phyloP scores from a whole-genome alignment of 2,888 invertebrate genomes.

The Lasius platythorax region DNA sequence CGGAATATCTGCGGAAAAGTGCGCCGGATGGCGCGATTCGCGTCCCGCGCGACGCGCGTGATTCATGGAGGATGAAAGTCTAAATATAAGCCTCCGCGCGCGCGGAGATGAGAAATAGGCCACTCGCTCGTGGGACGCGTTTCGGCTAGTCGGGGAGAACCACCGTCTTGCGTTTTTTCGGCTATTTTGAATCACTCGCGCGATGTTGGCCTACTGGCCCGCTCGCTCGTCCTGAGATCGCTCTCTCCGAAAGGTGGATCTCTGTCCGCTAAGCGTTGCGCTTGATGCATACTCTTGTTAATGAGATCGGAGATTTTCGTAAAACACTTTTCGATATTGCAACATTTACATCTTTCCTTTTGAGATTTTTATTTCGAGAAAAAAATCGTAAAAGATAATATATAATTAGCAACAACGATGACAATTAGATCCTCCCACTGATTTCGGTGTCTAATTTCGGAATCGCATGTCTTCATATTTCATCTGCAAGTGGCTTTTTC shows the following conservation, averaged over 20 bases:
- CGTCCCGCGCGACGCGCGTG: conserved; percentile 67
- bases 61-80: conserved; percentile 80
- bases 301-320: not conserved
- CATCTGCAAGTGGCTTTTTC: not conserved
- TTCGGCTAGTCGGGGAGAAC: conserved; percentile 73
- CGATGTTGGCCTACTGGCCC: conserved; percentile 66
- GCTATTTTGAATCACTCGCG: conserved; percentile 83
- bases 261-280: not conserved
- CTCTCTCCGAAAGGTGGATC: not conserved
- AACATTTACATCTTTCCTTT: not conserved
- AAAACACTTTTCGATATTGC: not conserved
- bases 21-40: conserved; percentile 1
- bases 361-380: not conserved
- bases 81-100: conserved; percentile 81
- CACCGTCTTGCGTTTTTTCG: conserved; percentile 80
- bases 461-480: not conserved
- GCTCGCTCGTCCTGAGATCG: conserved; percentile 50
- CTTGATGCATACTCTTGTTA: not conserved
- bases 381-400: not conserved
- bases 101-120: conserved; percentile 81
- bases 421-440: not conserved
- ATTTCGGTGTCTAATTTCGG: not conserved
- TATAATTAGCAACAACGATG: not conserved
- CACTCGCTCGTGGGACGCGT: conserved; percentile 72
- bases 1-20: not conserved